phyloP scores from a whole-genome alignment of 1,140 invertebrate species.

The Maconellicoccus hirsutus region DNA sequence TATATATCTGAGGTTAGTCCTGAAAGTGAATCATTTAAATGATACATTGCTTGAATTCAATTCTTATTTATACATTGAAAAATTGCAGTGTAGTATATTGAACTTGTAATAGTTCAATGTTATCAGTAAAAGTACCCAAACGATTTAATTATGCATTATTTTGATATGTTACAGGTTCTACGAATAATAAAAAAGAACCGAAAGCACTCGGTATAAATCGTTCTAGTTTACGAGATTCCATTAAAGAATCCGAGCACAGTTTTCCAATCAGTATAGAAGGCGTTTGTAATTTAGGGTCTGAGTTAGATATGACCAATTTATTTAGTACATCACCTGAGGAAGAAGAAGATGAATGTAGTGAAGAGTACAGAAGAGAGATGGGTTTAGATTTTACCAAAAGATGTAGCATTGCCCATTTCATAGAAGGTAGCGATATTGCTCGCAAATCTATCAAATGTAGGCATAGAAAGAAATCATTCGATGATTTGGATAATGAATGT shows the following conservation, averaged over 20 bases:
- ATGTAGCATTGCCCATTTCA: slow-evolving; percentile 28
- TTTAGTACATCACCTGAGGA: slow-evolving; percentile 32
- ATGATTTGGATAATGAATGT: slow-evolving; percentile 24
- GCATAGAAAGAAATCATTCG: slow-evolving; percentile 28
- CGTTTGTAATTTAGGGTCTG: slow-evolving; percentile 23
- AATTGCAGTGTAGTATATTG: no score
- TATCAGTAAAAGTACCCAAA: neutral
- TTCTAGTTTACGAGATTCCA: slow-evolving; percentile 4
- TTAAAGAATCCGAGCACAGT: slow-evolving; percentile 6
- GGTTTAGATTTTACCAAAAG: slow-evolving; percentile 13
- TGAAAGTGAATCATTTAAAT: neutral
- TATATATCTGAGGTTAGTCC: neutral
- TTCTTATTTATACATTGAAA: no score
- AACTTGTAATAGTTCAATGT: no score
- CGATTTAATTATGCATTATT: neutral
- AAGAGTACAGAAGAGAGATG: slow-evolving; percentile 27
- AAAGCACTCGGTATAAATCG: neutral
- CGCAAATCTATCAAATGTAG: slow-evolving; percentile 46
- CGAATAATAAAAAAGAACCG: neutral
- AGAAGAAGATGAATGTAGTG: slow-evolving; percentile 32
- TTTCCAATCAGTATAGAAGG: slow-evolving; percentile 5
- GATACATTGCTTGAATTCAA: no score
- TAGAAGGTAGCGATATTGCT: slow-evolving; percentile 51
- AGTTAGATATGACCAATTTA: slow-evolving; percentile 32
- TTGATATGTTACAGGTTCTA: neutral